Conservation (phyloP, 2,888 invertebrate genomes). For the Candidula unifasciata region DNA sequence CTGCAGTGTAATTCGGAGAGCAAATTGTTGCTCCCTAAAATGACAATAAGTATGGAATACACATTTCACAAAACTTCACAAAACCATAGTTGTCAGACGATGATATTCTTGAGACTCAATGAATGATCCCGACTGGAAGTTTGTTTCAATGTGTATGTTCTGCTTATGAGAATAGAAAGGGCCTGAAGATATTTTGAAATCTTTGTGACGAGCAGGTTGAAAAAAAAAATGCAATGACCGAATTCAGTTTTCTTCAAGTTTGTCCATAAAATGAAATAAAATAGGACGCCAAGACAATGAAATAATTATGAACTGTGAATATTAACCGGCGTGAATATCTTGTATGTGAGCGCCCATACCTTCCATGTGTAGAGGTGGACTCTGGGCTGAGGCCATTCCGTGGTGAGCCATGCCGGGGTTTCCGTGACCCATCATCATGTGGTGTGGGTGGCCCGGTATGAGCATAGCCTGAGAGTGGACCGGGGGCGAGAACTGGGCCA, state of each 20-base stretch:
- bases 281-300: neutral
- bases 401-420: slow-evolving; percentile 77
- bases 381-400: slow-evolving; percentile 77
- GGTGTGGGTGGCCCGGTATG: slow-evolving; percentile 79
- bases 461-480: slow-evolving; percentile 80
- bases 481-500: slow-evolving; percentile 78
- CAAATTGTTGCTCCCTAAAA: no score
- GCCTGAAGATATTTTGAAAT: slow-evolving; percentile 1
- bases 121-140: no score
- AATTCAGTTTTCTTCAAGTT: neutral
- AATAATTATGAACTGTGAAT: neutral
- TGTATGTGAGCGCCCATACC: slow-evolving; percentile 76
- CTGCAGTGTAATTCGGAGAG: no score
- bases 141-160: no score
- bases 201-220: no score
- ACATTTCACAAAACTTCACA: no score
- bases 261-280: neutral
- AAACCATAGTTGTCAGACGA: no score
- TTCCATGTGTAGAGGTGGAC: slow-evolving; percentile 78
- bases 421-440: slow-evolving; percentile 79
- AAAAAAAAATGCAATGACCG: neutral
- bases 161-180: no score
- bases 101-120: no score
- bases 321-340: slow-evolving; percentile 76
- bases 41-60: no score